Conservation (phyloP, 2,888 invertebrate genomes). For the Smittia aterrima region DNA sequence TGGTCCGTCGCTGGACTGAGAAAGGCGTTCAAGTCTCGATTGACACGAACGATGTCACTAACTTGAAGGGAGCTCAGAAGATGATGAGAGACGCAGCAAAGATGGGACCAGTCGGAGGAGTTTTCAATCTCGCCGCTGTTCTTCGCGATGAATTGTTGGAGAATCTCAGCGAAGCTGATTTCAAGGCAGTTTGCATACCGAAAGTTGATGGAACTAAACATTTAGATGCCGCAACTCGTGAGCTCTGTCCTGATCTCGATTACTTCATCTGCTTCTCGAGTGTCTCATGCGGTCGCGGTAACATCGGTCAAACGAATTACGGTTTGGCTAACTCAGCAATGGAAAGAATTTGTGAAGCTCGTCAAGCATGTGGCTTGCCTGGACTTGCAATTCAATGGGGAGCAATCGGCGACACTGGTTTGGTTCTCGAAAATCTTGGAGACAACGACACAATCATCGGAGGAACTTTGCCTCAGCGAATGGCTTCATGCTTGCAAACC, state of each 20-base stretch:
- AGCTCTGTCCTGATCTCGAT: constrained; percentile 75
- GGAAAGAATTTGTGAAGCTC: constrained; percentile 90
- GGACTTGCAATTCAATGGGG: constrained; percentile 97
- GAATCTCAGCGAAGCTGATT: constrained; percentile 78
- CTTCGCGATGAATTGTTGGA: constrained; percentile 84
- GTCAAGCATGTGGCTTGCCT: constrained; percentile 80
- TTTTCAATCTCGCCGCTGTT: constrained; percentile 95
- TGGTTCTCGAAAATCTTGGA: constrained; percentile 86
- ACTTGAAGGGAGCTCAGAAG: constrained; percentile 60
- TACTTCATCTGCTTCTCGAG: constrained; percentile 97
- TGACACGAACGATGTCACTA: constrained; percentile 65
- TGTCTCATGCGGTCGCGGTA: constrained; percentile 94
- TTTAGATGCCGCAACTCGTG: constrained; percentile 77
- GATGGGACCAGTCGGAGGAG: constrained; percentile 74
- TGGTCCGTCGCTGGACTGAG: constrained; percentile 67
- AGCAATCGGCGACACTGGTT: constrained; percentile 95
- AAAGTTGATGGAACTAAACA: constrained; percentile 83
- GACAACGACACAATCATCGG: constrained; percentile 88
- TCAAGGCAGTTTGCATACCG: constrained; percentile 75
- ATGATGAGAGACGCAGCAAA: constrained; percentile 63
- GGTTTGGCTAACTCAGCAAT: constrained; percentile 96
- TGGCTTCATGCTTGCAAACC: constrained; percentile 85
- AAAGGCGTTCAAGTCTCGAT: constrained; percentile 63
- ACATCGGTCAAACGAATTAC: constrained; percentile 95
- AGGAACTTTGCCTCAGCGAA: constrained; percentile 93